Conservation (phyloP, 2,113 vertebrate species). For the Urocolius indicus region DNA sequence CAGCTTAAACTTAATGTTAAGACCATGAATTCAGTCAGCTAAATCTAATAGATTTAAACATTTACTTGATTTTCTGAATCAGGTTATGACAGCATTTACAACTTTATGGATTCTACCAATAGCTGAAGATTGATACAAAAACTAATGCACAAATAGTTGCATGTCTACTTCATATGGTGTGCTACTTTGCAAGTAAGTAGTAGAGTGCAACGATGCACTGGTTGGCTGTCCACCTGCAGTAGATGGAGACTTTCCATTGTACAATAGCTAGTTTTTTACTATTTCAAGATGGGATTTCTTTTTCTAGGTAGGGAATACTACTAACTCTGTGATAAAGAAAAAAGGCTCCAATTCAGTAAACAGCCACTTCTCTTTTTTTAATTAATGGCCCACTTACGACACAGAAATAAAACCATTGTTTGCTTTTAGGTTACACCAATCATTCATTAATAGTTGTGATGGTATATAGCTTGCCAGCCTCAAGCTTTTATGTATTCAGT, state of each 20-base stretch:
- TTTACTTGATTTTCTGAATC: background rate
- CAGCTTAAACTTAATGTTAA: background rate
- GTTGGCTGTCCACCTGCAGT: background rate
- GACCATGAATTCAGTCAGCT: background rate
- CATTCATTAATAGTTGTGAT: background rate
- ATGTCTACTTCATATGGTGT: background rate
- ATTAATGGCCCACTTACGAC: background rate
- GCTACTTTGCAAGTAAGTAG: background rate
- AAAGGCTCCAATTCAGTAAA: background rate
- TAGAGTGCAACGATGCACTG: background rate
- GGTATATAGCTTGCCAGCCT: background rate
- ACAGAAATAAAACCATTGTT: background rate
- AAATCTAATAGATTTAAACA: rapidly evolving
- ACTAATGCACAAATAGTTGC: rapidly evolving
- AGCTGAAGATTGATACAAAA: background rate
- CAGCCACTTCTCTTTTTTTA: background rate
- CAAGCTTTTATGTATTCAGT: background rate
- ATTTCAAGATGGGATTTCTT: background rate
- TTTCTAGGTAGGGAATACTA: background rate
- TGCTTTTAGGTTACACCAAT: background rate
- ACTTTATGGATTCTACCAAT: background rate
- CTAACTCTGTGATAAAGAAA: background rate
- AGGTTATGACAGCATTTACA: background rate
- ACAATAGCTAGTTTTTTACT: background rate
- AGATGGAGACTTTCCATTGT: background rate